Evolutionary conservation across 2,113 vertebrate species (phyloP).

Genomic region (Donacobius atricapilla): DNA sequence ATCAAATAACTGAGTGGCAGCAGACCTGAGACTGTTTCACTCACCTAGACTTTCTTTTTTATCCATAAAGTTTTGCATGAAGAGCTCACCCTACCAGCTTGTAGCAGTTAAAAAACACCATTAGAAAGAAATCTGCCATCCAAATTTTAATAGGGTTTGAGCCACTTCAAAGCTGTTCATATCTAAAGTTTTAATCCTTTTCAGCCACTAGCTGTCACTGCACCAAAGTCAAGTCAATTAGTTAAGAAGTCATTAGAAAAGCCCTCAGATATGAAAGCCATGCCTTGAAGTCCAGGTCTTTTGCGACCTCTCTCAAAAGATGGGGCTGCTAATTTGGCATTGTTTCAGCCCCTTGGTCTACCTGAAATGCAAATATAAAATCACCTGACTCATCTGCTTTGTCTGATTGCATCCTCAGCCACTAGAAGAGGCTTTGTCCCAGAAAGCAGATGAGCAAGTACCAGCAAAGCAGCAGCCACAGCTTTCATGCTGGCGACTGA

Average conservation of each 20-base stretch:
- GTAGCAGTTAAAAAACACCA: conserved; percentile 60
- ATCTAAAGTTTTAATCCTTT: conserved; percentile 65
- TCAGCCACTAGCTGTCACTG: conserved; percentile 59
- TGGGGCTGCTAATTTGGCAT: not conserved
- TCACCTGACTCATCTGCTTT: not conserved
- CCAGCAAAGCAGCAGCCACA: not conserved
- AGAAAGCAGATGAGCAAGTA: not conserved
- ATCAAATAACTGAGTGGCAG: not conserved
- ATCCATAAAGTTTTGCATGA: conserved; percentile 29
- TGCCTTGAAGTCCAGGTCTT: conserved; percentile 33
- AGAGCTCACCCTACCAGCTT: conserved; percentile 32
- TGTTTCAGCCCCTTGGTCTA: not conserved
- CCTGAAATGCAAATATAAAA: not conserved
- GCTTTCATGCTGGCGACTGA: fast-evolving
- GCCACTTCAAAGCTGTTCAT: conserved; percentile 69
- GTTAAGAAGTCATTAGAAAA: conserved; percentile 71
- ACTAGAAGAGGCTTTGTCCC: not conserved
- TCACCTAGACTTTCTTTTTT: not conserved
- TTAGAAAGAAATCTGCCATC: conserved; percentile 48
- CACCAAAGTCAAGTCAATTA: conserved; percentile 65
- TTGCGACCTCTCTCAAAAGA: not conserved
- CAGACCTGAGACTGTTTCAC: not conserved
- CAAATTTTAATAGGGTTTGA: conserved; percentile 66
- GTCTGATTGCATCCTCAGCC: not conserved
- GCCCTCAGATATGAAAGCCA: conserved; percentile 39